Conservation (phyloP, 2,113 vertebrate species). For the Nycticryphes semicollaris region DNA sequence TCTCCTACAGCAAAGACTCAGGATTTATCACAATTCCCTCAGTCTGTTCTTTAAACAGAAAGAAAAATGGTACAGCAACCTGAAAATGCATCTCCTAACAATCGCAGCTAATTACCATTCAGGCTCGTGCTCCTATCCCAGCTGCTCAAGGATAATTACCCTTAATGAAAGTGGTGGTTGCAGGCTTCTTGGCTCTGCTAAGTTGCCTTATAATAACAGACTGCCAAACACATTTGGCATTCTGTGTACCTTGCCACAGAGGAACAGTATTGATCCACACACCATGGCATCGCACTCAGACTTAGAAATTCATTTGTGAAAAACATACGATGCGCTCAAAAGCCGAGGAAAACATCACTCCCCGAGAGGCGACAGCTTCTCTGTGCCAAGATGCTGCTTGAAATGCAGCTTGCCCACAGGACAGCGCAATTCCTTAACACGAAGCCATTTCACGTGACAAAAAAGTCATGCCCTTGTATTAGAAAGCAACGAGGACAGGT, state of each 20-base stretch:
- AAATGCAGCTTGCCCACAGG: not conserved
- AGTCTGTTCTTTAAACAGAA: not conserved
- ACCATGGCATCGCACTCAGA: slow-evolving; percentile 4
- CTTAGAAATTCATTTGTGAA: slow-evolving; percentile 21
- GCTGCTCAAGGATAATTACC: slow-evolving; percentile 59
- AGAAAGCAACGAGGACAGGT: not conserved
- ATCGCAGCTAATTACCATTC: slow-evolving; percentile 56
- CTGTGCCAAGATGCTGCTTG: not conserved
- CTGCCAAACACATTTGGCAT: slow-evolving; percentile 32
- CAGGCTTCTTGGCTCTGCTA: slow-evolving; percentile 48
- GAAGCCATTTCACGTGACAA: not conserved
- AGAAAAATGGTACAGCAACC: slow-evolving; percentile 24
- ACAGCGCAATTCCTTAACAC: not conserved
- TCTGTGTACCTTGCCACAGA: slow-evolving; percentile 49
- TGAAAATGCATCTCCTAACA: slow-evolving; percentile 26
- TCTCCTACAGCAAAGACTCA: not conserved
- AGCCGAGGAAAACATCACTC: slow-evolving; percentile 44
- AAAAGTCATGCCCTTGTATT: not conserved
- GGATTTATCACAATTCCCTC: slow-evolving; percentile 6
- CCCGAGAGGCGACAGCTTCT: not conserved
- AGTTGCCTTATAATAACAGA: slow-evolving; percentile 26
- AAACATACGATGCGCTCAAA: slow-evolving; percentile 38
- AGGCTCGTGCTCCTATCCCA: slow-evolving; percentile 27
- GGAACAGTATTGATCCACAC: slow-evolving; percentile 24
- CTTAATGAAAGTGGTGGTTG: slow-evolving; percentile 57